Conservation (phyloP, 1,140 invertebrate species). For the Bombus waltoni region DNA sequence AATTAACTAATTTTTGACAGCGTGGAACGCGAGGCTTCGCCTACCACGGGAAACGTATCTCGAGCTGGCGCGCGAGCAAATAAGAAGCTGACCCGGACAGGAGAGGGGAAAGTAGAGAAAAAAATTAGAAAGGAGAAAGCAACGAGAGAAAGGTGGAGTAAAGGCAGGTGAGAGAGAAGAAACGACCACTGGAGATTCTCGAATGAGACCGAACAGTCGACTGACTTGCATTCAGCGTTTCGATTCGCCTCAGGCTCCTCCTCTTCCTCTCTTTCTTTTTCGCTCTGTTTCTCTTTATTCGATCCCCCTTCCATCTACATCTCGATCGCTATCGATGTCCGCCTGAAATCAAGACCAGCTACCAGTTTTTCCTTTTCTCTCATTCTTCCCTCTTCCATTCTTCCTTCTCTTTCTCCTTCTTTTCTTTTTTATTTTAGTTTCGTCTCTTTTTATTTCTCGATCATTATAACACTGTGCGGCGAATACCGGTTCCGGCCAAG, state of each 20-base stretch:
- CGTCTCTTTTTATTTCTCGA: slow-evolving; percentile 20
- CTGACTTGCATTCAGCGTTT: slow-evolving; percentile 53
- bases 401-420: neutral
- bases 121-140: slow-evolving; percentile 6
- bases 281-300: neutral
- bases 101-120: neutral
- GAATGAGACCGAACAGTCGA: slow-evolving; percentile 46
- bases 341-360: slow-evolving; percentile 64
- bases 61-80: slow-evolving; percentile 21
- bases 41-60: slow-evolving; percentile 7
- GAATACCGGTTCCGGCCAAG: slow-evolving; percentile 41
- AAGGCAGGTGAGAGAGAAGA: slow-evolving; percentile 19
- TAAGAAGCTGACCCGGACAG: slow-evolving; percentile 13
- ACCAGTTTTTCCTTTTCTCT: slow-evolving; percentile 38
- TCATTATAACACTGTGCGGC: slow-evolving; percentile 59
- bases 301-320: neutral
- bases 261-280: neutral
- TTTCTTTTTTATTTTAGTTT: neutral
- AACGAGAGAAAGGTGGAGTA: neutral
- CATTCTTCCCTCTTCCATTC: neutral
- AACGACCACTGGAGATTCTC: slow-evolving; percentile 41
- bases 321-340: slow-evolving; percentile 33
- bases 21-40: slow-evolving; percentile 16
- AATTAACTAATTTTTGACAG: slow-evolving; percentile 62
- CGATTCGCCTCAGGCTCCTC: slow-evolving; percentile 38